These are phyloP conservation scores for Siniperca undulata DNA, from an alignment of 2,797 vertebrate species.

Conservation along the genomic window DNA sequence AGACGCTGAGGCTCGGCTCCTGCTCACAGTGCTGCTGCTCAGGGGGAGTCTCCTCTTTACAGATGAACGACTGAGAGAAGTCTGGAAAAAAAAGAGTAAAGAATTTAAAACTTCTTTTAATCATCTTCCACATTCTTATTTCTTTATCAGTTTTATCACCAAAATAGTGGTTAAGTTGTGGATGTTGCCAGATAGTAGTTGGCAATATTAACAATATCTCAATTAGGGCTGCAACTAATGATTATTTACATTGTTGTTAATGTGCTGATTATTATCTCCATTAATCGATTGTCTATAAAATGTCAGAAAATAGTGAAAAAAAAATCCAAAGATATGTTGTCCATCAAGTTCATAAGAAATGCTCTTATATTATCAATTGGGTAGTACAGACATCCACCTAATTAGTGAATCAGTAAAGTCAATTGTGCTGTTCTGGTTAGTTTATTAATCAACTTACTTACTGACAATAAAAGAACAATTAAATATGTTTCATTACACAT, in stretches of 20 bases:
- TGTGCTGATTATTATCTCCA: neutral
- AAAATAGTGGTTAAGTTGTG: neutral
- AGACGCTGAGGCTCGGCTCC: neutral
- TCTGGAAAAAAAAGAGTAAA: constrained; percentile 29
- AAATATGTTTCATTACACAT: neutral
- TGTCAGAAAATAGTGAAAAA: too few relatives aligned
- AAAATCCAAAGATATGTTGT: neutral
- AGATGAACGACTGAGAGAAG: neutral
- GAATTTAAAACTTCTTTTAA: neutral
- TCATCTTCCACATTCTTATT: neutral
- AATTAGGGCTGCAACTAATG: neutral
- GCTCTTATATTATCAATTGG: too few relatives aligned
- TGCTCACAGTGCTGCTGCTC: constrained; percentile 28
- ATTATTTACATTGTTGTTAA: neutral
- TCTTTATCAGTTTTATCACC: neutral
- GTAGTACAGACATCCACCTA: too few relatives aligned
- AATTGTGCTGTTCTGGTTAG: neutral
- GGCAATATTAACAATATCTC: neutral
- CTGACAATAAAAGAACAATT: too few relatives aligned
- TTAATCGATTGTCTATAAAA: too few relatives aligned
- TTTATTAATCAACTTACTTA: neutral
- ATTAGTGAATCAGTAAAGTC: too few relatives aligned
- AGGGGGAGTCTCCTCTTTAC: constrained; percentile 44
- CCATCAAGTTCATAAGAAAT: neutral
- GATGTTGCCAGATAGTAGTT: neutral